A percentile compares a stretch with the other conserved stretches of the same genome.
phyloP scores from a whole-genome alignment of 1,140 invertebrate species.

The Drosophila pseudoobscura region DNA sequence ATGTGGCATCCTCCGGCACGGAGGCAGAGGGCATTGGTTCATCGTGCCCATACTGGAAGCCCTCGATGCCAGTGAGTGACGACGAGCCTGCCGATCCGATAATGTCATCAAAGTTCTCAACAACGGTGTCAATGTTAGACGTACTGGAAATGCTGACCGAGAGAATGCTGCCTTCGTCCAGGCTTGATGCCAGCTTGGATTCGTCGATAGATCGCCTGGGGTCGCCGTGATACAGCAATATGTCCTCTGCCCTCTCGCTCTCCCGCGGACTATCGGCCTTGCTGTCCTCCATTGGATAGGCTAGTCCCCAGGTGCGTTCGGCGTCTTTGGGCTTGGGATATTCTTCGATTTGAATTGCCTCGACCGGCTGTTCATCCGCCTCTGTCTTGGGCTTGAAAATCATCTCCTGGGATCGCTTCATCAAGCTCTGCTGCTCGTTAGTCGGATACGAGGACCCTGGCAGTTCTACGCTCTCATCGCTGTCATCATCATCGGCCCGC shows the following conservation, averaged over 20 bases:
- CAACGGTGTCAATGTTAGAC: slow-evolving; percentile 85
- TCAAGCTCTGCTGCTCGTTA: slow-evolving; percentile 86
- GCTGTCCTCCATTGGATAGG: slow-evolving; percentile 68
- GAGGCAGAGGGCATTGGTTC: slow-evolving; percentile 76
- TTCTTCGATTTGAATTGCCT: slow-evolving; percentile 67
- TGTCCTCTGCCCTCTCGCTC: slow-evolving; percentile 67
- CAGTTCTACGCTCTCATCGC: slow-evolving; percentile 72
- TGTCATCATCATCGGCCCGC: slow-evolving; percentile 71
- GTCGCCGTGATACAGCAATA: slow-evolving; percentile 71
- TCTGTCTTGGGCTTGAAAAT: slow-evolving; percentile 89
- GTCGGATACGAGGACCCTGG: slow-evolving; percentile 43
- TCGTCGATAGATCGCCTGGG: slow-evolving; percentile 71
- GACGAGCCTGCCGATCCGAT: slow-evolving; percentile 84
- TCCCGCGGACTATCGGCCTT: slow-evolving; percentile 66
- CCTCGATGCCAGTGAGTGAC: slow-evolving; percentile 78
- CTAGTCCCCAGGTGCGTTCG: slow-evolving; percentile 72
- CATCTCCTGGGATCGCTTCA: slow-evolving; percentile 96
- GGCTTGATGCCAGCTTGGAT: slow-evolving; percentile 84
- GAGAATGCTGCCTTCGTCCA: slow-evolving; percentile 85
- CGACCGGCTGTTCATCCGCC: slow-evolving; percentile 40
- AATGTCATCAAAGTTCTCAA: slow-evolving; percentile 85
- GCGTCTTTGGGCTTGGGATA: slow-evolving; percentile 72
- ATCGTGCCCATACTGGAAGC: slow-evolving; percentile 70
- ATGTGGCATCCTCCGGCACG: slow-evolving; percentile 70
- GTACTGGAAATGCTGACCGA: slow-evolving; percentile 85